These are phyloP conservation scores for Troilus luridus DNA, from an alignment of 2,888 invertebrate genomes.

Conservation along the genomic window DNA sequence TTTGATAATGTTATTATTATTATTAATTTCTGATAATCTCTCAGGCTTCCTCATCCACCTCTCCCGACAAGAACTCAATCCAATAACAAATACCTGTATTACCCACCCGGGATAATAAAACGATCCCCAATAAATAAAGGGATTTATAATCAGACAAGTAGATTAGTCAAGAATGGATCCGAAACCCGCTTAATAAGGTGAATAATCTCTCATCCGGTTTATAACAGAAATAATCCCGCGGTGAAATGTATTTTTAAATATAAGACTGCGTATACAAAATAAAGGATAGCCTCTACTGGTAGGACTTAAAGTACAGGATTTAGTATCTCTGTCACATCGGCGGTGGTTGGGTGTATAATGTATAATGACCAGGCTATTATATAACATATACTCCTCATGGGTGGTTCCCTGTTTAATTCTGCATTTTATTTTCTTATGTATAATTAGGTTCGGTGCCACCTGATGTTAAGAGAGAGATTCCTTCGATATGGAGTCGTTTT, in stretches of 20 bases:
- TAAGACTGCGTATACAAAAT: background rate
- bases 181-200: conserved; percentile 44
- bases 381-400: conserved; percentile 15
- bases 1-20: no score
- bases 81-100: background rate
- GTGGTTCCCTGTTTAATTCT: conserved; percentile 25
- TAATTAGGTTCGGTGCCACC: background rate
- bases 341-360: conserved; percentile 8
- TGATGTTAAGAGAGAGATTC: conserved; percentile 17
- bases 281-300: conserved; percentile 36
- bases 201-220: conserved; percentile 37
- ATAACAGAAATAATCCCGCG: conserved; percentile 35
- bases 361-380: background rate
- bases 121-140: background rate
- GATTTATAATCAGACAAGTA: conserved; percentile 27
- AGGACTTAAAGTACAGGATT: conserved; percentile 21
- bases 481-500: background rate
- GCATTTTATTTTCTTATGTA: conserved; percentile 25
- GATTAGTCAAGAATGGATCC: conserved; percentile 4
- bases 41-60: background rate
- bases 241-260: conserved; percentile 54
- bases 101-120: background rate
- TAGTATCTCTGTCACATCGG: background rate
- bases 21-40: no score
- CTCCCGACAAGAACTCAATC: background rate